Base-by-base conservation (phyloP, 2,113 vertebrate species). In the Microcebus tavaratra region DNA sequence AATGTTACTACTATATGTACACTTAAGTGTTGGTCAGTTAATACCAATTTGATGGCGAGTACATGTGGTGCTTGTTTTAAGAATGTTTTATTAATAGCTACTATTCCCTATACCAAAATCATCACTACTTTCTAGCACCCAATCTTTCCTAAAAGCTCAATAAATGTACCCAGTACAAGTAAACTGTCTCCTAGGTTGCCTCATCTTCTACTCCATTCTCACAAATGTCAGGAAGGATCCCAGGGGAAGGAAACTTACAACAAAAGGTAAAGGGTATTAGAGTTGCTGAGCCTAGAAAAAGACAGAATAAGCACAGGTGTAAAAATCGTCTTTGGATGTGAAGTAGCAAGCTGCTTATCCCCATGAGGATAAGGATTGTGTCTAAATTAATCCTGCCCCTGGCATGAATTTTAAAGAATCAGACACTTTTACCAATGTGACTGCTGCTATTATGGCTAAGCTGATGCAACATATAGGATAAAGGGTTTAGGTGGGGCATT, bases 311-410 rank as follows among this genome's bases (percentile, higher is more conserved):
- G 50, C 48, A 25, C 48, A 87, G 50, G 59, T 88, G 34, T 85
- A 78, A 87, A 87, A 63, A 90, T 27, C 15, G 17, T 76, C 87
- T 94, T 95, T 90, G 55, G 45, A 90, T 87, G 23, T 90, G 90
- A 93, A 86, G 23, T 53, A n/a, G 75, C 55, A 96, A 80, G 5
- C 29, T 83, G 29, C 83, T 92, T 59, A 89, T 76, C 97, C 55
- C 83, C n/a, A 3, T 18, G 20, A 61, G 34, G 18, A 13, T 63
- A 36, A 82, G 5, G 61, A 55, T 1, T 72, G 39, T 90, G 63
- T 73, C 61, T 96, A 86, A 95, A 59, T 87, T 67, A 79, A 79
- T 83, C 76, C 36, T 84, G 87, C 87, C 82, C 27, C 27, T 78
- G 31, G 72, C 21, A 23, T 31, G 31, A 83, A 72, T 61, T 79